Conservation (phyloP, 1,140 invertebrate genomes). For the Cylas formicarius region DNA sequence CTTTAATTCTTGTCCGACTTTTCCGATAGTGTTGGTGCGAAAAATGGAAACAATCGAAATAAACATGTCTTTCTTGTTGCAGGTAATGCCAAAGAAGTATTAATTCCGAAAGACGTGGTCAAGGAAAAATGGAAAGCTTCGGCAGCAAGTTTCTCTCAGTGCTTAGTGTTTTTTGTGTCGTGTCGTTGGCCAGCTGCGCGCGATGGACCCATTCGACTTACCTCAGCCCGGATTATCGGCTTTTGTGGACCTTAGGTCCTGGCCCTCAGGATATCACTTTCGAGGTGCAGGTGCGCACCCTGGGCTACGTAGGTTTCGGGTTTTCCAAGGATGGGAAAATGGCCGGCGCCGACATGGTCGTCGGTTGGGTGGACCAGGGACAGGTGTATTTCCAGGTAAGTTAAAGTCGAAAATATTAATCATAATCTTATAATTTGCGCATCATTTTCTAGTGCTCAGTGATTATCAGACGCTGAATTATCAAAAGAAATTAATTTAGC, state of each 20-base stretch:
- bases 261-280: slow-evolving; percentile 61
- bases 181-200: slow-evolving; percentile 26
- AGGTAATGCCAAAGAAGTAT: slow-evolving; percentile 20
- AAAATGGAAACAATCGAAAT: no score
- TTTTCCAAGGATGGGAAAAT: slow-evolving; percentile 67
- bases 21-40: no score
- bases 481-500: no score
- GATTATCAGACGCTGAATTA: no score
- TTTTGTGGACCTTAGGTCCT: slow-evolving; percentile 40
- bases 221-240: slow-evolving; percentile 38
- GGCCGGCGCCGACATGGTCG: slow-evolving; percentile 61
- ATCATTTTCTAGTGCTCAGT: no score
- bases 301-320: slow-evolving; percentile 74
- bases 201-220: slow-evolving; percentile 41
- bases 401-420: no score
- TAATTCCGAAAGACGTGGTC: neutral
- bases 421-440: no score
- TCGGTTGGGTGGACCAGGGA: slow-evolving; percentile 65
- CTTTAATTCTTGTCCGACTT: no score
- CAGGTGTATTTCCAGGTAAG: slow-evolving; percentile 63
- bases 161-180: slow-evolving; percentile 31
- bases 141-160: slow-evolving; percentile 29
- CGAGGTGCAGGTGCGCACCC: slow-evolving; percentile 69
- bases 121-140: slow-evolving; percentile 24
- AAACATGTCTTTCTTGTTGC: slow-evolving; percentile 2